Evolutionary conservation across 2,113 vertebrate species (phyloP).

Genomic region (Tyrannus savana): DNA sequence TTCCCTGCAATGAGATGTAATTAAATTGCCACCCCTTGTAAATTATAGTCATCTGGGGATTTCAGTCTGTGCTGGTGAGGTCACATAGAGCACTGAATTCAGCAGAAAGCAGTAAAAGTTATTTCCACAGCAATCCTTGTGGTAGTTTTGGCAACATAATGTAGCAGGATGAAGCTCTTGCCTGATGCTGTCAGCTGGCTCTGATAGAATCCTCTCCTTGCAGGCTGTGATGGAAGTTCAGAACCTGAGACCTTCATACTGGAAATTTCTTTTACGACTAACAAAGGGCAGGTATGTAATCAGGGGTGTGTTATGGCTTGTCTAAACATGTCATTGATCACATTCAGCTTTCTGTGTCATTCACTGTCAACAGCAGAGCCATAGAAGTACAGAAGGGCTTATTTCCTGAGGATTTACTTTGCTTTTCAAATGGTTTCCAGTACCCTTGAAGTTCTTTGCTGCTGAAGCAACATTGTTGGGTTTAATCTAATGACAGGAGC

Average conservation of each 20-base stretch:
- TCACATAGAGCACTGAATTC: neutral
- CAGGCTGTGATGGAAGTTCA: slow-evolving; percentile 99
- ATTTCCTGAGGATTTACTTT: neutral
- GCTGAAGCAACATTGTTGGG: neutral
- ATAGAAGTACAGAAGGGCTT: neutral
- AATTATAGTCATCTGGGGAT: neutral
- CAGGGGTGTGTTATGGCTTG: neutral
- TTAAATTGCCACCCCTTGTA: neutral
- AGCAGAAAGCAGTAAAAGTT: neutral
- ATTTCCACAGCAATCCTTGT: neutral
- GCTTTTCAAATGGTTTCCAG: neutral
- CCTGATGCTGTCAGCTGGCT: neutral
- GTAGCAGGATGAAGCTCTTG: neutral
- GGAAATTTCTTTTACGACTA: slow-evolving; percentile 95
- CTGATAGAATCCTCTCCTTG: slow-evolving; percentile 28
- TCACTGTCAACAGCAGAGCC: neutral
- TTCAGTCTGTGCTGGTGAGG: neutral
- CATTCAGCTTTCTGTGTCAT: neutral
- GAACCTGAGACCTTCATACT: slow-evolving; percentile 93
- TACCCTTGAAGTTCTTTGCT: neutral
- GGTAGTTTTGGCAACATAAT: neutral
- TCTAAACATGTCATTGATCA: neutral
- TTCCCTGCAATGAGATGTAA: neutral
- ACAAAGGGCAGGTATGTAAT: slow-evolving; percentile 91
- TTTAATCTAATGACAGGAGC: neutral